Evolutionary conservation across 2,113 vertebrate genomes (phyloP), one percentile per base, ranked within the genome.

Genomic region (Promerops cafer): DNA sequence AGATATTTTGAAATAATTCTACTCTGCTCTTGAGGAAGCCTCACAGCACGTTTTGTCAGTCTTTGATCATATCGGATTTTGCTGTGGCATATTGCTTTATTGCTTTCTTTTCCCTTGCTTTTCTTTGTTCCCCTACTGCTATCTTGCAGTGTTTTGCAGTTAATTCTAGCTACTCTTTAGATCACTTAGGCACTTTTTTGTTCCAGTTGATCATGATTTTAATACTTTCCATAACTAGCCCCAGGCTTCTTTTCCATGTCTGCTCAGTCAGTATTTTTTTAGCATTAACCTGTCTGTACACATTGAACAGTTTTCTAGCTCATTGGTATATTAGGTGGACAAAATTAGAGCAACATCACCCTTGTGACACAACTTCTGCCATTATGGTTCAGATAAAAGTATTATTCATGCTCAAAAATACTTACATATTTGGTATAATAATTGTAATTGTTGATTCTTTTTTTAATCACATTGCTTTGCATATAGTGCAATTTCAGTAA

Each of bases 21-120:
- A 31, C n/a, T 54, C 22, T 64, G 61, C 37, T 94, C 60, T 80
- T 93, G 54, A 69, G 44, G 53, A 93, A 63, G 65, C 49, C 70
- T 95, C 83, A 82, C 44, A 93, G 59, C 23, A 53, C 8, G 18
- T 17, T 97, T 97, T 94, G 76, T 89, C 57, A 39, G 40, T 92
- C 90, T 85, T 94, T 87, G 84, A 90, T 96, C 54, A 74, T 50
- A 88, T 77, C 61, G 35, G 64, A 72, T 89, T 84, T 87, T 89
- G 49, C 65, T 96, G 91, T 83, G 76, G 61, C 54, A 85, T 68
- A 77, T 69, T 93, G 39, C 63, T 84, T 83, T 82, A 80, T 89
- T 85, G 70, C 49, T 82, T 82, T 60, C 80, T 87, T 85, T 96
- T 78, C n/a, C 57, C 37, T 71, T 78, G 56, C 31, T 71, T 44